Percentiles rank a stretch among this genome's conserved stretches.
These are phyloP conservation scores for Bradypus variegatus DNA, from an alignment of 2,797 vertebrate genomes.

Conservation along the genomic window DNA sequence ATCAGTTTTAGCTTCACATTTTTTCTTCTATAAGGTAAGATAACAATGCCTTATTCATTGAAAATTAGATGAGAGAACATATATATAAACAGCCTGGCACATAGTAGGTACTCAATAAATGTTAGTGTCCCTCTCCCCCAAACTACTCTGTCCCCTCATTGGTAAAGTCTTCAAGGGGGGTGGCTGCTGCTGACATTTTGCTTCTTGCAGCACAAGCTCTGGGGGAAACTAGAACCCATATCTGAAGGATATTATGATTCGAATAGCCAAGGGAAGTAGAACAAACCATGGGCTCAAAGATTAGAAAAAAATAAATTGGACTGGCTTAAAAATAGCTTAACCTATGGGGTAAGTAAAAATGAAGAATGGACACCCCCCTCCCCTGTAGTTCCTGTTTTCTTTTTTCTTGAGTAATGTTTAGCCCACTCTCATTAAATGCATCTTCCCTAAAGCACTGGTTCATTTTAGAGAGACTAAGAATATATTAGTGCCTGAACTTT, in stretches of 20 bases:
- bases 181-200: no score
- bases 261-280: neutral
- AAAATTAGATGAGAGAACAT: neutral
- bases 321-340: neutral
- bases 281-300: neutral
- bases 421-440: neutral
- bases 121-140: neutral
- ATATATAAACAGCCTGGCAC: neutral
- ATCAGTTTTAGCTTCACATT: neutral
- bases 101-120: neutral
- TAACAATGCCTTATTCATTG: neutral
- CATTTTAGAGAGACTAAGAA: neutral
- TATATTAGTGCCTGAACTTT: neutral
- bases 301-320: neutral
- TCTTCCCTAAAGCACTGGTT: neutral
- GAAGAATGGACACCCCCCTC: neutral
- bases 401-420: neutral
- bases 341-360: neutral
- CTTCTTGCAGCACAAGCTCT: no score
- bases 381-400: neutral
- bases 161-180: no score
- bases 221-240: neutral
- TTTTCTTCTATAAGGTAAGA: neutral
- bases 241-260: slow-evolving; percentile 1
- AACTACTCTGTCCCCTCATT: neutral